These are phyloP conservation scores for Ginglymostoma cirratum DNA, from an alignment of 2,113 vertebrate genomes.

Conservation along the genomic window DNA sequence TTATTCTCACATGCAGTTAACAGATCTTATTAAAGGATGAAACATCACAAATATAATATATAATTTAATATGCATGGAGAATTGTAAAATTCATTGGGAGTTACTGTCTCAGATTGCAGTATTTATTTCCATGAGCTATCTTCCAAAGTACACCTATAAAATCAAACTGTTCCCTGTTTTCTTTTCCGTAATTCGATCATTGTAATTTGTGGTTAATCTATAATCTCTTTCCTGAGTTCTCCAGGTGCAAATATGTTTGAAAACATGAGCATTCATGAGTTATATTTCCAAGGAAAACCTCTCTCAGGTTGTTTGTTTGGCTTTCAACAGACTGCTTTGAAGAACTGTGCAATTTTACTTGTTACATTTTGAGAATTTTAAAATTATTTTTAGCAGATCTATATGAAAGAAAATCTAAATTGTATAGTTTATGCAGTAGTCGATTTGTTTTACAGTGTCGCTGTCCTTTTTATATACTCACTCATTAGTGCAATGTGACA, in stretches of 20 bases:
- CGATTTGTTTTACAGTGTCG: not conserved
- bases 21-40: not conserved
- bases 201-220: not conserved
- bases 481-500: not conserved
- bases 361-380: not conserved
- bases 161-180: not conserved
- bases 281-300: not conserved
- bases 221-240: slow-evolving; percentile 13
- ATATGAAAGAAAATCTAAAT: not conserved
- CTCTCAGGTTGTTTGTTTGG: not conserved
- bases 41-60: not conserved
- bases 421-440: not conserved
- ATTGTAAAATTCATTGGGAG: not conserved
- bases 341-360: not conserved
- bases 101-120: slow-evolving; percentile 12
- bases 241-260: not conserved
- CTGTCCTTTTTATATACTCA: not conserved
- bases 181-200: not conserved
- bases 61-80: slow-evolving; percentile 4
- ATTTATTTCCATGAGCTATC: slow-evolving; percentile 14
- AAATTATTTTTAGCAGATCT: not conserved
- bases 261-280: not conserved
- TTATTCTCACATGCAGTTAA: not conserved
- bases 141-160: slow-evolving; percentile 19
- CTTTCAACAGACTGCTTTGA: not conserved